phyloP scores from a whole-genome alignment of 1,140 invertebrate species.

The Eurosta solidaginis region DNA sequence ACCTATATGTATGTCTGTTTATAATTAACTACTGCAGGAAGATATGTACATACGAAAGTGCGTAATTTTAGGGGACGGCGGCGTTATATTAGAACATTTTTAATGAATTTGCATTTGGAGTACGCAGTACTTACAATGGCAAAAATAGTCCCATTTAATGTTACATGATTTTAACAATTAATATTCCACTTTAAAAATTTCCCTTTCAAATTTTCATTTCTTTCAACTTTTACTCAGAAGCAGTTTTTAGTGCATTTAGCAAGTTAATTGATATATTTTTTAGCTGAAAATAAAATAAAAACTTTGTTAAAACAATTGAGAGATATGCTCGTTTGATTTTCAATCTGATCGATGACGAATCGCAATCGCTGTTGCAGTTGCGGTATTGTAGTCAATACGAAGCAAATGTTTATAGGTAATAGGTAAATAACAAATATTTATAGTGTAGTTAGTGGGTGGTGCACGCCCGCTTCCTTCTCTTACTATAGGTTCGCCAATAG shows the following conservation, averaged over 20 bases:
- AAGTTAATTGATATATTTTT: neutral
- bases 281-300: neutral
- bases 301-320: neutral
- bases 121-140: neutral
- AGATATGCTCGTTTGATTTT: neutral
- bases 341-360: slow-evolving; percentile 13
- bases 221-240: neutral
- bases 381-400: neutral
- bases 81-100: neutral
- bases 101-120: neutral
- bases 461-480: neutral
- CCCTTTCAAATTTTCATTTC: neutral
- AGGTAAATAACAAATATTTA: neutral
- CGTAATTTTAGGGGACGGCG: slow-evolving; percentile 5
- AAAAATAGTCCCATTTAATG: neutral
- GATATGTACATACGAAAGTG: slow-evolving; percentile 23
- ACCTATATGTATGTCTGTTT: too few relatives aligned
- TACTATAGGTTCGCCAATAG: neutral
- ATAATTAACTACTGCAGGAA: slow-evolving; percentile 14
- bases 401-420: too few relatives aligned
- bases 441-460: slow-evolving; percentile 10
- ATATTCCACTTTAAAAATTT: neutral
- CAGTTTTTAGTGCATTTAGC: neutral
- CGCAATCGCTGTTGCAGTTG: neutral
- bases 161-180: neutral